Conservation (phyloP, 2,888 invertebrate genomes). For the Xiphydria camelus region DNA sequence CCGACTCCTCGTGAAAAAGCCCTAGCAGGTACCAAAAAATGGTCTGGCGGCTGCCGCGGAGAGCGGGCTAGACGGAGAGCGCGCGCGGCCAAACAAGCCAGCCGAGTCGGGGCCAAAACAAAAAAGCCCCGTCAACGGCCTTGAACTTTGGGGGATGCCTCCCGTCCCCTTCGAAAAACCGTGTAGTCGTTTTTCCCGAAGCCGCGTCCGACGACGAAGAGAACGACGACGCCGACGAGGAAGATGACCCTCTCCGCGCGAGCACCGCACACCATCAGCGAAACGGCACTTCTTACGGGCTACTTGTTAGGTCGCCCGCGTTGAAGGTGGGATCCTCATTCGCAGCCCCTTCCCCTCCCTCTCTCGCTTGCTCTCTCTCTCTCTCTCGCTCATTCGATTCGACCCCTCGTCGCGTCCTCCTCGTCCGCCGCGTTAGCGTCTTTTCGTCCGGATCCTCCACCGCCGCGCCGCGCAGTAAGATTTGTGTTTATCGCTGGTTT, state of each 20-base stretch:
- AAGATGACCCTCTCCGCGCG: conserved; percentile 25
- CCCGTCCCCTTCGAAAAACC: conserved; percentile 51
- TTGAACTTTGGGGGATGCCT: conserved; percentile 49
- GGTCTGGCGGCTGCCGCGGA: conserved; percentile 11
- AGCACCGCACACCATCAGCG: conserved; percentile 38
- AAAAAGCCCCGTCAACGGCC: conserved; percentile 48
- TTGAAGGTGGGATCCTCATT: conserved; percentile 6
- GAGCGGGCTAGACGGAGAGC: conserved; percentile 1
- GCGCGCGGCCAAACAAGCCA: not conserved
- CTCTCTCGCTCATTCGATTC: no score
- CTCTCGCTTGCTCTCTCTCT: no score
- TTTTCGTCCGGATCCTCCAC: not conserved
- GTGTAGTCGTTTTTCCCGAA: conserved; percentile 54
- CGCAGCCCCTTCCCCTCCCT: no score
- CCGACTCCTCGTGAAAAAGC: not conserved
- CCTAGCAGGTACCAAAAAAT: conserved; percentile 7
- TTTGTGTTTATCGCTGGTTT: conserved; percentile 53
- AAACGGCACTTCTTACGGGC: conserved; percentile 54
- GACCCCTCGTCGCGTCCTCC: not conserved
- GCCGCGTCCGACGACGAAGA: no score
- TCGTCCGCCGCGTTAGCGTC: not conserved
- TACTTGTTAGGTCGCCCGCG: conserved; percentile 52
- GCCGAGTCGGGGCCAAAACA: conserved; percentile 28
- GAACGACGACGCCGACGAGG: no score
- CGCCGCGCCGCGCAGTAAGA: conserved; percentile 35